A percentile compares a stretch with the other conserved stretches of the same genome.
Conservation (phyloP, 2,113 vertebrate genomes). For the Ammodytes dubius region DNA sequence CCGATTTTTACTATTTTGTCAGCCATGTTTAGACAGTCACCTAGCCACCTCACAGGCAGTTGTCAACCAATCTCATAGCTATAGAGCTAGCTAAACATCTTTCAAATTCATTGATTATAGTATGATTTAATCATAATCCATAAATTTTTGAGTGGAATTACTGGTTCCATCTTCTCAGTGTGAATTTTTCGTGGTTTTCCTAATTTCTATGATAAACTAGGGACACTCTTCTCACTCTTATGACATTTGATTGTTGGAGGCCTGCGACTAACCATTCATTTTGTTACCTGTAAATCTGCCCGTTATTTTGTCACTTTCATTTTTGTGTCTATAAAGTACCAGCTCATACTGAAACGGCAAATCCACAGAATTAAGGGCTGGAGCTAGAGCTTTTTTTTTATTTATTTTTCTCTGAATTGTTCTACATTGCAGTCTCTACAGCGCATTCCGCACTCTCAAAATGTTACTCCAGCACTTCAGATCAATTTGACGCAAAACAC, state of each 20-base stretch:
- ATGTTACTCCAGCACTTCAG: constrained; percentile 40
- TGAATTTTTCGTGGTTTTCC: neutral
- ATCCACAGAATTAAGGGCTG: neutral
- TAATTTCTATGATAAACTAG: neutral
- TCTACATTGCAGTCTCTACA: neutral
- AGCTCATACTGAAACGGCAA: neutral
- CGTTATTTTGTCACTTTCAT: neutral
- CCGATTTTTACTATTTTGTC: neutral
- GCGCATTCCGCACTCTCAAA: neutral
- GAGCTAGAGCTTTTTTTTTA: neutral
- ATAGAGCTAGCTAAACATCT: neutral
- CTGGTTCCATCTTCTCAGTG: neutral
- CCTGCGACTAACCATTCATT: neutral
- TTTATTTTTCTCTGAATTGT: neutral
- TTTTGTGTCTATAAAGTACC: neutral
- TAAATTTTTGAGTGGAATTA: neutral
- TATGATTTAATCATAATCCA: neutral
- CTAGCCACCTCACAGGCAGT: neutral
- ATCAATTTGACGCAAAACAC: constrained; percentile 29
- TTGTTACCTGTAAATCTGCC: neutral
- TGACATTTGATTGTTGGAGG: neutral
- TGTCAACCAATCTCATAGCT: neutral
- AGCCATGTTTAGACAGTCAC: neutral
- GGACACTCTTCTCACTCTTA: no score
- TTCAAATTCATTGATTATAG: neutral